Conservation (phyloP, 2,888 invertebrate genomes). For the Eupithecia subumbrata region DNA sequence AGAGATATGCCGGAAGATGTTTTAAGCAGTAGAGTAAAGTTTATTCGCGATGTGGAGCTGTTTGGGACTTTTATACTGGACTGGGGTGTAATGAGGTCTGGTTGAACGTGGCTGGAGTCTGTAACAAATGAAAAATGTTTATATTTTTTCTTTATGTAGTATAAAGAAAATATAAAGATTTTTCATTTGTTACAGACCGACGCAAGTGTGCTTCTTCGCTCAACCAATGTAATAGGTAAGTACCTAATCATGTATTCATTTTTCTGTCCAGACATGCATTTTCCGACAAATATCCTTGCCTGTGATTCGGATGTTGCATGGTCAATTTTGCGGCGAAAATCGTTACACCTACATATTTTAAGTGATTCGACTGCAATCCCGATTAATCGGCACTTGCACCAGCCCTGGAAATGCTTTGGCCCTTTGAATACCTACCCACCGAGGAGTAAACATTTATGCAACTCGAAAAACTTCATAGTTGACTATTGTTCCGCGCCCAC, state of each 20-base stretch:
- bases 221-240: not conserved
- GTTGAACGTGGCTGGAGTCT: not conserved
- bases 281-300: not conserved
- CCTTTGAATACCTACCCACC: too few species aligned
- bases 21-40: conserved; percentile 18
- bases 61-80: conserved; percentile 19
- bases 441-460: conserved; percentile 18
- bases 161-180: too few species aligned
- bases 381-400: not conserved
- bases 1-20: conserved; percentile 25
- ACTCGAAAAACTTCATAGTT: conserved; percentile 18
- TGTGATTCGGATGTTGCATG: not conserved
- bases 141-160: too few species aligned
- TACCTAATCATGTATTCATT: too few species aligned
- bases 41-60: conserved; percentile 3
- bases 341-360: not conserved
- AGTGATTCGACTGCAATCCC: not conserved
- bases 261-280: not conserved
- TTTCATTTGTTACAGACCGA: too few species aligned
- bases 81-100: conserved; percentile 7
- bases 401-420: not conserved
- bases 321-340: not conserved
- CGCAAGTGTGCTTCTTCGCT: not conserved
- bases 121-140: not conserved
- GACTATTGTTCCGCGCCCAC: conserved; percentile 16